Base-by-base conservation (phyloP, 2,797 vertebrate genomes). In the Sylvilagus floridanus region DNA sequence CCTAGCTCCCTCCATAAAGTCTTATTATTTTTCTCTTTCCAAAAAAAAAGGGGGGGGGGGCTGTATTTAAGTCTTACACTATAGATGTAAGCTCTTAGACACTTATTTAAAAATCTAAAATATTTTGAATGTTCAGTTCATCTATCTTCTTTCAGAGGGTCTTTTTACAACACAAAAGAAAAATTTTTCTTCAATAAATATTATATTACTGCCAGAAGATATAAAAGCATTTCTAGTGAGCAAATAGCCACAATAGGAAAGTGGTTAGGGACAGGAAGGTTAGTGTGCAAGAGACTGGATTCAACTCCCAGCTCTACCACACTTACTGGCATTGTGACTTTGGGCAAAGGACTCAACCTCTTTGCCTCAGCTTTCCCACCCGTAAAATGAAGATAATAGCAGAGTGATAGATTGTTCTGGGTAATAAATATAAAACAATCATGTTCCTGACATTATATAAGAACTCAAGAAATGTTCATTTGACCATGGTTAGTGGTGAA, bases 21-120 rank as follows among this genome's bases (percentile, higher is more conserved):
- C 93, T 96, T 81, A 17, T 66, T 95, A 30, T 75, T 91, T 92
- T 87, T 26, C 83, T 14, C 37, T 81, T 28, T 9, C 8, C 5
- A 42, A 37, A n/a, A 75, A 28, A 42, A 60, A 4, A 37, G 5
- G 35, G 35, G 35, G 35, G n/a, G 60, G n/a, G 35, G 17, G 11
- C 2, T 24, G 17, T 71, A 86, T 92, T 75, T 92, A 91, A 88
- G 32, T 4, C 50, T 92, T 24, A 91, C 1, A 54, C 22, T 84
- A 91, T 32, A 95, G 42, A 75, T 87, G 17, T 32, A 71, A 81
- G n/a, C n/a, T 66, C 21, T 87, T 19, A 2, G 66, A 5, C 1
- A 8, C 32, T 88, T 79, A 86, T 37, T 84, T 81, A 78, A 89
- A 93, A 93, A 77, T 82, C 50, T 52, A 84, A 95, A 95, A 50